Conservation (phyloP, 2,797 vertebrate genomes). For the Macropus fuliginosus region DNA sequence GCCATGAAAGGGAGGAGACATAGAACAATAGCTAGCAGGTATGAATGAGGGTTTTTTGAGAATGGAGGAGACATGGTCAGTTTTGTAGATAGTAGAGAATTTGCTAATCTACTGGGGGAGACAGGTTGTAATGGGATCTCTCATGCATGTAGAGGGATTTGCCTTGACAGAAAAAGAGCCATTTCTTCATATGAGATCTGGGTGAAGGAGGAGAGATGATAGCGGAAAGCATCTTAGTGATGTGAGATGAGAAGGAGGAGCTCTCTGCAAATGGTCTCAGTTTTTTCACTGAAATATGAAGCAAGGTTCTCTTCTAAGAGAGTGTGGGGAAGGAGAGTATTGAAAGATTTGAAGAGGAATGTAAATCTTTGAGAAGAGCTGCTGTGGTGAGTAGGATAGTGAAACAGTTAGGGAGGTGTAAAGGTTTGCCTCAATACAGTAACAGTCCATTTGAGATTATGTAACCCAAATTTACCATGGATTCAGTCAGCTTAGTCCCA, state of each 20-base stretch:
- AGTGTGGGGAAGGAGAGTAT: background rate
- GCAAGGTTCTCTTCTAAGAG: background rate
- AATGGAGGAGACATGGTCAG: background rate
- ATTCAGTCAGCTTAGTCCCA: background rate
- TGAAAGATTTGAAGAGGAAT: background rate
- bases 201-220: background rate
- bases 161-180: background rate
- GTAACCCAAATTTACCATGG: background rate
- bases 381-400: background rate
- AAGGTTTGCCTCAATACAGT: background rate
- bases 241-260: background rate
- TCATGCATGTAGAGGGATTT: background rate
- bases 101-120: background rate
- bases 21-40: background rate
- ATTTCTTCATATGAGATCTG: background rate
- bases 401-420: background rate
- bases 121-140: background rate
- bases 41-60: background rate
- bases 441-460: background rate
- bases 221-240: background rate
- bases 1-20: background rate
- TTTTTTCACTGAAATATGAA: background rate
- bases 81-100: background rate
- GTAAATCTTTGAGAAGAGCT: background rate
- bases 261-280: background rate